phyloP scores from a whole-genome alignment of 1,140 invertebrate genomes.

The Drosophila azteca region DNA sequence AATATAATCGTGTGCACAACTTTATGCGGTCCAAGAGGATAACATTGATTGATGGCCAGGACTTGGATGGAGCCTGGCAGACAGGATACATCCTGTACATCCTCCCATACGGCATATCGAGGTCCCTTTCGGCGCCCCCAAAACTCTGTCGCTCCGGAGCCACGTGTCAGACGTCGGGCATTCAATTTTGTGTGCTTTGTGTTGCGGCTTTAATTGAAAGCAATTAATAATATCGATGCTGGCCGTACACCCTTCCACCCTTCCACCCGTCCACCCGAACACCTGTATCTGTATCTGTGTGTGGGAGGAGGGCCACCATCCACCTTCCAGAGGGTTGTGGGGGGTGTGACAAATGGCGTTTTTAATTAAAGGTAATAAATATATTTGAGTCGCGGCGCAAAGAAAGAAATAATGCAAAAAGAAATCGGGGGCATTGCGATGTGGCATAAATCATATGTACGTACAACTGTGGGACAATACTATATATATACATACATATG shows the following conservation, averaged over 20 bases:
- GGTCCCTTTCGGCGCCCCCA: no score
- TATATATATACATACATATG: conserved; percentile 1
- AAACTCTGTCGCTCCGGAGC: no score
- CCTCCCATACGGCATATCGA: no score
- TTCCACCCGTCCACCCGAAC: conserved; percentile 11
- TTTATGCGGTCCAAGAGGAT: no score
- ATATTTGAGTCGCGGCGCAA: conserved; percentile 50
- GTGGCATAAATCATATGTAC: conserved; percentile 40
- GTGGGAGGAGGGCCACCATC: neutral
- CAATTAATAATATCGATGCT: conserved; percentile 65
- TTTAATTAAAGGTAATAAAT: conserved; percentile 62
- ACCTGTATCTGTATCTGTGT: conserved; percentile 4
- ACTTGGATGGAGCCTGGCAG: no score
- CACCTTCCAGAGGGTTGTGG: neutral
- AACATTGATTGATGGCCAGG: no score
- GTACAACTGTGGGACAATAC: conserved; percentile 7
- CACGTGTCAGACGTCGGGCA: neutral
- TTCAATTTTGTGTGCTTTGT: conserved; percentile 38
- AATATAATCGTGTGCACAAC: no score
- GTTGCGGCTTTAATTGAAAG: conserved; percentile 57
- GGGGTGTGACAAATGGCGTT: conserved; percentile 50
- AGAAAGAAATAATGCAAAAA: conserved; percentile 47
- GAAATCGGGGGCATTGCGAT: conserved; percentile 37
- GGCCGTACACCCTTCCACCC: conserved; percentile 9
- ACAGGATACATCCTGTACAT: no score